Evolutionary conservation across 2,888 invertebrate species (phyloP), one percentile per base, ranked within the genome.

Genomic region (Drosophila setosimentum): DNA sequence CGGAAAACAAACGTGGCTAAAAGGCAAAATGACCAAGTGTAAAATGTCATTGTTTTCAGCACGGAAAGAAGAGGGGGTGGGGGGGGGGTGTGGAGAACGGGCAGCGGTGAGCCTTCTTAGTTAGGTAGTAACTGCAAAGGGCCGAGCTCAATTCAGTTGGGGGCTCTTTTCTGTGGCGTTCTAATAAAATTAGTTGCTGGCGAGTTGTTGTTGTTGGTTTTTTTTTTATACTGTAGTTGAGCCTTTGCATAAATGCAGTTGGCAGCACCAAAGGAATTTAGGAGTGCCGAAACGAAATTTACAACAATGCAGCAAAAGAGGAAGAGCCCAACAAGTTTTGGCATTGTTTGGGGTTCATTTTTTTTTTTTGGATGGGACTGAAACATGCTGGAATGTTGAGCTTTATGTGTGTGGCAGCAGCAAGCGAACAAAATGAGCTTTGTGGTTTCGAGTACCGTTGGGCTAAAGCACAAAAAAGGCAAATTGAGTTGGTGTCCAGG

Each of bases 181-280:
- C 76, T 89, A 89, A 89, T 85, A 85, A 85, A 85, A 85, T 85
- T 85, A 85, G 89, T 85, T 85, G 68, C 73, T 42, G 58, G 54
- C 55, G 59, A 37, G 51, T 60, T 65, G 64, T 50, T 59, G 57
- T 51, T 51, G 51, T 37, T 64, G 32, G 11, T 45, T 30, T 68
- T 32, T 59, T 72, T 48, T 51, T 64, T 72, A 40, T 50, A 54
- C 55, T 33, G 68, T 58, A 60, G 66, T 64, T 61, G 53, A 55
- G 67, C 73, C 73, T 77, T 74, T 91, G 83, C 91, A 91, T 89
- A 88, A 91, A 89, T 89, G 85, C 80, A 87, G 87, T 74, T 78
- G 79, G 80, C 73, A 73, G 81, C 73, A 64, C 67, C 78, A 83
- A 83, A 79, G 87, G 84, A 91, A 91, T 89, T 89, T 89, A 86